Conservation (phyloP, 2,797 vertebrate genomes). For the Gephyroberyx darwinii region DNA sequence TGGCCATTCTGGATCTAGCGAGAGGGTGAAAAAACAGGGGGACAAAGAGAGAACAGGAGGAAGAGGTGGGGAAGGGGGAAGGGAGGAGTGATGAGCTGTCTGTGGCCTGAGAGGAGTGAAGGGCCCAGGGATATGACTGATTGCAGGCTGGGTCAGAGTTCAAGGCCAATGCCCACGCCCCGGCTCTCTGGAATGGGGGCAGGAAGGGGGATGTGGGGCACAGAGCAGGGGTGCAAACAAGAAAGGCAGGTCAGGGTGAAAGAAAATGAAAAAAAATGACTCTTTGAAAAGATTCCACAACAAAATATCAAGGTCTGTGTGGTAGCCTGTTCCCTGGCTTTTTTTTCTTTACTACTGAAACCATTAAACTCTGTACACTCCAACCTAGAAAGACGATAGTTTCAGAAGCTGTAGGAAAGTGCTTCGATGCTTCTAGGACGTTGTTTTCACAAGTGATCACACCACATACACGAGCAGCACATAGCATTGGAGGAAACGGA, state of each 20-base stretch:
- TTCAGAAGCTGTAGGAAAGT: constrained; percentile 10
- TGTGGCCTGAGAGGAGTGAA: constrained; percentile 75
- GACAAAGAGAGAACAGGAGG: constrained; percentile 69
- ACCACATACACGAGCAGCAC: not conserved
- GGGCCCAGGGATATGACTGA: constrained; percentile 86
- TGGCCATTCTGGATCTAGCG: constrained; percentile 73
- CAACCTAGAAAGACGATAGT: not conserved
- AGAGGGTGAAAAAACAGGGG: constrained; percentile 48
- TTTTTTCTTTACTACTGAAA: constrained; percentile 10
- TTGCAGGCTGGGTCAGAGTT: constrained; percentile 83
- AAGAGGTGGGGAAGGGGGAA: constrained; percentile 51
- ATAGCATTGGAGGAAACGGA: not conserved
- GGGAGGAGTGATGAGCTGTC: constrained; percentile 76
- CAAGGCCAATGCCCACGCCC: constrained; percentile 77
- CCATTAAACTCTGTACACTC: constrained; percentile 6
- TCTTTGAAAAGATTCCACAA: constrained; percentile 55
- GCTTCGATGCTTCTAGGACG: not conserved
- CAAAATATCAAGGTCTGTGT: constrained; percentile 59
- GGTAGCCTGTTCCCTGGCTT: constrained; percentile 33
- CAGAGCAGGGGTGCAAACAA: constrained; percentile 67
- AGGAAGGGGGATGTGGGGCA: constrained; percentile 60
- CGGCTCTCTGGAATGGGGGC: constrained; percentile 65
- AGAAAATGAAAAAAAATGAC: constrained; percentile 54
- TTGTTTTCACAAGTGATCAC: not conserved
- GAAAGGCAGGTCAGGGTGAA: constrained; percentile 61